These are phyloP conservation scores for Sturnira hondurensis DNA, from an alignment of 2,113 vertebrate genomes.

Conservation along the genomic window DNA sequence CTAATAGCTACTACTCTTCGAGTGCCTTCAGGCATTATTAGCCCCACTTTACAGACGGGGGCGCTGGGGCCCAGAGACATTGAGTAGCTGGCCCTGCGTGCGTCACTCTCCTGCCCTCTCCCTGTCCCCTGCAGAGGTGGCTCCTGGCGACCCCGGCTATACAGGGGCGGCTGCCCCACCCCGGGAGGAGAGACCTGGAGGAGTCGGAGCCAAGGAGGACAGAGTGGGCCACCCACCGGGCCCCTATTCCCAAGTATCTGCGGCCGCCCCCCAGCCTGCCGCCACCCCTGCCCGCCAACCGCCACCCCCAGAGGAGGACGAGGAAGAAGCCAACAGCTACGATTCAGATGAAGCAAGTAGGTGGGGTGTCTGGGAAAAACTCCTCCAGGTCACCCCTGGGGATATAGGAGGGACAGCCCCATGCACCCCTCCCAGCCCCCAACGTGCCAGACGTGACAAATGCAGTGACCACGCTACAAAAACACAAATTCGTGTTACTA, in stretches of 20 bases:
- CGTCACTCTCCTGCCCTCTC: not conserved
- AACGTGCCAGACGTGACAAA: accelerated
- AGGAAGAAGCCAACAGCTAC: slow-evolving; percentile 93
- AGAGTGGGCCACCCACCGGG: slow-evolving; percentile 75
- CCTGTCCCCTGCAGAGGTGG: slow-evolving; percentile 41
- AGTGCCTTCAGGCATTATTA: not conserved
- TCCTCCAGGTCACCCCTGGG: not conserved
- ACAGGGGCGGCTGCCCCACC: slow-evolving; percentile 45
- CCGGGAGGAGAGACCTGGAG: slow-evolving; percentile 81
- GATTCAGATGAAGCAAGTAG: slow-evolving; percentile 97
- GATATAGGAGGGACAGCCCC: no score
- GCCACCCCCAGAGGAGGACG: slow-evolving; percentile 85
- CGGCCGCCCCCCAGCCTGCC: accelerated
- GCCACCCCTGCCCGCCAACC: slow-evolving; percentile 77
- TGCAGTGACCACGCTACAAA: accelerated
- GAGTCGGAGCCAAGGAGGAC: slow-evolving; percentile 79
- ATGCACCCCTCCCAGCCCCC: no score
- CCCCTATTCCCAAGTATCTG: slow-evolving; percentile 64
- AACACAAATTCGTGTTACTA: not conserved
- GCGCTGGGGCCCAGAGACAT: not conserved
- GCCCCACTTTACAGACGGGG: not conserved
- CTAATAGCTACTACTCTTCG: not conserved
- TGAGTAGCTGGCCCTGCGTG: not conserved
- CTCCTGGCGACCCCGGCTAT: slow-evolving; percentile 1
- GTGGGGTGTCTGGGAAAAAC: slow-evolving; percentile 61